A percentile compares a stretch with the other conserved stretches of the same genome.
These are phyloP conservation scores for Leucoraja erinaceus DNA, from an alignment of 2,113 vertebrate genomes.

Conservation along the genomic window DNA sequence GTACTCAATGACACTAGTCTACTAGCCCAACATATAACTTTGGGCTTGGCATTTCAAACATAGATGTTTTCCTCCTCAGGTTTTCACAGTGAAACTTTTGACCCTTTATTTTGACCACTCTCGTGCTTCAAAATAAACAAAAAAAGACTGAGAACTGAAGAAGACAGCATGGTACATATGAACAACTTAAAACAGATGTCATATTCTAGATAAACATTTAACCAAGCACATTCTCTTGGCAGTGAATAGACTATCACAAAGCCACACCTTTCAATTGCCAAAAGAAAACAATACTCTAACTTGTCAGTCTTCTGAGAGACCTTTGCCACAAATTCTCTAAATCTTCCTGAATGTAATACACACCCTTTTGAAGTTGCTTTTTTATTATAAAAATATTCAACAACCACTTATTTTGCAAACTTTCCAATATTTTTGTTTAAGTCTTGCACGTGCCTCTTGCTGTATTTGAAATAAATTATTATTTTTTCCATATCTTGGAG, in stretches of 20 bases:
- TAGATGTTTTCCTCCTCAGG: not conserved
- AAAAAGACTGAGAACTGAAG: not conserved
- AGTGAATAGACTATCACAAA: not conserved
- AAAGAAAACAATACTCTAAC: not conserved
- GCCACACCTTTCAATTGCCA: not conserved
- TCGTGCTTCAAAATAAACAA: not conserved
- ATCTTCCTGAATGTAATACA: not conserved
- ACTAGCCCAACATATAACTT: not conserved
- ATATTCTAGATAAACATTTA: not conserved
- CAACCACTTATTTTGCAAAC: not conserved
- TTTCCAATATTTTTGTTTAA: not conserved
- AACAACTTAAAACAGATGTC: not conserved
- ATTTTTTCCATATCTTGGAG: not conserved
- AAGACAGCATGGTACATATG: not conserved
- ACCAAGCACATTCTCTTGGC: not conserved
- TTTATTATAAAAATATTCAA: not conserved
- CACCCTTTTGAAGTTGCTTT: not conserved
- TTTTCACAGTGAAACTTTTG: not conserved
- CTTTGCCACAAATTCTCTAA: not conserved
- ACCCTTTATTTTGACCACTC: not conserved
- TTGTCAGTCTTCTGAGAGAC: not conserved
- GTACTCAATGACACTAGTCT: no score
- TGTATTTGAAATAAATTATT: conserved; percentile 6
- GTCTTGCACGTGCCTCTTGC: not conserved
- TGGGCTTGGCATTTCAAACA: not conserved